phyloP scores from a whole-genome alignment of 1,140 invertebrate species.

The Onthophagus taurus region DNA sequence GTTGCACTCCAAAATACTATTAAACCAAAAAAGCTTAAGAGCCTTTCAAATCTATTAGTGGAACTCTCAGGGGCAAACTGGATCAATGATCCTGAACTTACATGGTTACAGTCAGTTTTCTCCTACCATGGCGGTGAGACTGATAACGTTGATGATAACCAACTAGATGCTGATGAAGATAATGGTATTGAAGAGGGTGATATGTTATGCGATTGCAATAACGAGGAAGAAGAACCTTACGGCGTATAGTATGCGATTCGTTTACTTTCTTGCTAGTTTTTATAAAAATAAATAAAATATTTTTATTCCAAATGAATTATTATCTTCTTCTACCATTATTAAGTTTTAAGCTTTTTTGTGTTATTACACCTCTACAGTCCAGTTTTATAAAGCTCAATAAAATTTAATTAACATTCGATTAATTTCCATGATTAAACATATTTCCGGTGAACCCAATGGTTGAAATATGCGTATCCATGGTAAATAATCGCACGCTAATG shows the following conservation, averaged over 20 bases:
- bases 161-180: not conserved
- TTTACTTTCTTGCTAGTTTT: not conserved
- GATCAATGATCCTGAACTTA: constrained; percentile 7
- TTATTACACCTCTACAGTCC: not conserved
- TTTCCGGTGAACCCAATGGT: too few relatives aligned
- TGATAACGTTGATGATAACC: constrained; percentile 1
- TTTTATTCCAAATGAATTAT: too few relatives aligned
- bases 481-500: too few relatives aligned
- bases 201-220: constrained; percentile 5
- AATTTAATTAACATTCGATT: not conserved
- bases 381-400: not conserved
- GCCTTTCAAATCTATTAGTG: constrained; percentile 7
- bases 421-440: too few relatives aligned
- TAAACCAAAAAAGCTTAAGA: constrained; percentile 10
- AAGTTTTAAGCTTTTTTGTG: too few relatives aligned
- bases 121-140: not conserved
- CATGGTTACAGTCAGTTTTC: constrained; percentile 12
- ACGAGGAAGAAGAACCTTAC: constrained; percentile 1
- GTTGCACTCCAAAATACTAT: constrained; percentile 5
- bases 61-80: constrained; percentile 8
- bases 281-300: not conserved
- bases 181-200: not conserved
- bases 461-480: too few relatives aligned
- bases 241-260: not conserved
- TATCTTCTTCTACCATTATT: too few relatives aligned